Conservation (phyloP, 2,888 invertebrate species). For the Euproctis similis region DNA sequence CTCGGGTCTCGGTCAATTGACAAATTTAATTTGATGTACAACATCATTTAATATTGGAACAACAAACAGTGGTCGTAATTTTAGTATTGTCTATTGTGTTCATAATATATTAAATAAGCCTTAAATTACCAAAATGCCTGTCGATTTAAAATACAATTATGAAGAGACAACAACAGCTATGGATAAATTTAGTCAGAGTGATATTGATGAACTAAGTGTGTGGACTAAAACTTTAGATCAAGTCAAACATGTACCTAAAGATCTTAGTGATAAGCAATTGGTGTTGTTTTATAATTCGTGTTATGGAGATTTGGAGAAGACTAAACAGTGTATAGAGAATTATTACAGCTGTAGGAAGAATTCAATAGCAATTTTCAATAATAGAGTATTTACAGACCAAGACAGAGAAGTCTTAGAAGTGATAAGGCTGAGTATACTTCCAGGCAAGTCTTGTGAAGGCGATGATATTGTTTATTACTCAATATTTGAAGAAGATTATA, state of each 20-base stretch:
- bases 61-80: too few species aligned
- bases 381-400: slow-evolving; percentile 72
- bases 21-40: too few species aligned
- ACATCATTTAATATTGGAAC: too few species aligned
- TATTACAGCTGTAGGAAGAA: slow-evolving; percentile 77
- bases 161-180: slow-evolving; percentile 53
- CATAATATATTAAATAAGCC: too few species aligned
- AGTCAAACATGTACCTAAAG: slow-evolving; percentile 62
- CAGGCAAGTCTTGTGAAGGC: slow-evolving; percentile 5
- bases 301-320: slow-evolving; percentile 75
- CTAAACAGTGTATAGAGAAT: slow-evolving; percentile 77
- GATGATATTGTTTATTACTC: slow-evolving; percentile 4
- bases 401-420: slow-evolving; percentile 59
- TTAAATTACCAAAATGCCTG: slow-evolving; percentile 48
- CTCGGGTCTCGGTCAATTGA: too few species aligned
- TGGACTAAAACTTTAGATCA: slow-evolving; percentile 66
- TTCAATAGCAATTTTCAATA: slow-evolving; percentile 78
- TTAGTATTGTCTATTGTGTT: too few species aligned
- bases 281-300: slow-evolving; percentile 80
- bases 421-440: slow-evolving; percentile 19
- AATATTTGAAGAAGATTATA: slow-evolving; percentile 1
- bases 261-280: slow-evolving; percentile 76
- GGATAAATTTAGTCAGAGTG: slow-evolving; percentile 65
- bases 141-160: slow-evolving; percentile 61
- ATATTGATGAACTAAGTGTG: slow-evolving; percentile 55